Percentiles rank a stretch among this genome's conserved stretches.
Conservation (phyloP, 2,113 vertebrate species). For the Lucifuga dentata region DNA sequence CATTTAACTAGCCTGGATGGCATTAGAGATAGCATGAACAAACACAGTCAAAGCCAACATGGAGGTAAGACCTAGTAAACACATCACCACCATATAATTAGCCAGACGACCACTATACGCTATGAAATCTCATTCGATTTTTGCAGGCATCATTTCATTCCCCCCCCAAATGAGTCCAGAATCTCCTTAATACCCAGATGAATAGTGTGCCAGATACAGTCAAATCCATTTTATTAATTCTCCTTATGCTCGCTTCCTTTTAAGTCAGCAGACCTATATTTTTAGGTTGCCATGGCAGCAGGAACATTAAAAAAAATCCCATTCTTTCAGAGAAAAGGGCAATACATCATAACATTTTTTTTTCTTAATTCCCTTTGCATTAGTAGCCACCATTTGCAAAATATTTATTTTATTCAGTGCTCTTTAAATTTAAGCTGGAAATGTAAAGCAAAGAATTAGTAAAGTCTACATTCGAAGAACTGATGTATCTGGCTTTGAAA, state of each 20-base stretch:
- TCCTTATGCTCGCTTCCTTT: constrained; percentile 71
- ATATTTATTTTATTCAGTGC: constrained; percentile 6
- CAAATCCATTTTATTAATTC: constrained; percentile 85
- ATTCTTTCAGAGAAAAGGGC: constrained; percentile 39
- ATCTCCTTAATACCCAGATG: constrained; percentile 81
- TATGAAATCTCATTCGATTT: constrained; percentile 65
- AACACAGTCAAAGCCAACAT: constrained; percentile 52
- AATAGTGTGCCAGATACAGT: constrained; percentile 83
- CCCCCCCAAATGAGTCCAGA: constrained; percentile 65
- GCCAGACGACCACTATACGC: constrained; percentile 61
- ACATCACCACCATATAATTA: constrained; percentile 81
- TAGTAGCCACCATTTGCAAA: neutral
- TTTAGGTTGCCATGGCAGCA: constrained; percentile 82
- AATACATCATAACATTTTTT: constrained; percentile 55
- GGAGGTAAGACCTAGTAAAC: constrained; percentile 78
- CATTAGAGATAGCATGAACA: constrained; percentile 52
- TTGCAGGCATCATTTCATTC: constrained; percentile 49
- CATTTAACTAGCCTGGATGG: constrained; percentile 55
- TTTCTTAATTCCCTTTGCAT: constrained; percentile 21
- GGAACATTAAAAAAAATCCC: constrained; percentile 14
- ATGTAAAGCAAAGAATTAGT: constrained; percentile 21
- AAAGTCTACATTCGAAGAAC: constrained; percentile 21
- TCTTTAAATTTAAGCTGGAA: constrained; percentile 5
- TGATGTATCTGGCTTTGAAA: constrained; percentile 25
- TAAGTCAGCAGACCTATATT: constrained; percentile 81